Evolutionary conservation across 92 coral and sea anemone species (phyloP).

Genomic region (Chrysogorgia sp.): DNA sequence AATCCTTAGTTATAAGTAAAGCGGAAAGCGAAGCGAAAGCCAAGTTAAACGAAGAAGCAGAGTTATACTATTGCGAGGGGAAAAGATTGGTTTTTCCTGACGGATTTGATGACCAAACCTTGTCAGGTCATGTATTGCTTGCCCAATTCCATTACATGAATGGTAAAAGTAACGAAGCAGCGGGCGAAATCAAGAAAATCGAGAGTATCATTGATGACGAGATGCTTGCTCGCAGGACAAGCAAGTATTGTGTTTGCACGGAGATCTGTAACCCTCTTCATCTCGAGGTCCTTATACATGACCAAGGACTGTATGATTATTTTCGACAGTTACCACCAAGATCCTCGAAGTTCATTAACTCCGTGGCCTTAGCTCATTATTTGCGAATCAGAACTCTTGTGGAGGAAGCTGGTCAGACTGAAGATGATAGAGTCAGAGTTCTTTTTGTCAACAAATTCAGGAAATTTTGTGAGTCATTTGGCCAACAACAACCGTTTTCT

Average conservation of each 20-base stretch:
- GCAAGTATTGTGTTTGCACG: slow-evolving; percentile 30
- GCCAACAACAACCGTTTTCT: not conserved
- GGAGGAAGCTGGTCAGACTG: not conserved
- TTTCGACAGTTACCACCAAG: not conserved
- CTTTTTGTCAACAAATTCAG: not conserved
- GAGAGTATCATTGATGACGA: not conserved
- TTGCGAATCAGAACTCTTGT: not conserved
- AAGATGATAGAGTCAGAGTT: not conserved
- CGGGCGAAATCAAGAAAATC: not conserved
- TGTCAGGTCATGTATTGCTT: slow-evolving; percentile 21
- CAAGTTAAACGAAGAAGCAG: slow-evolving; percentile 15
- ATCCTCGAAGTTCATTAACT: slow-evolving; percentile 30
- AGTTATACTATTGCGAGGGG: slow-evolving; percentile 12
- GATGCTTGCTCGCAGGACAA: slow-evolving; percentile 3
- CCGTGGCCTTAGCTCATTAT: slow-evolving; percentile 38
- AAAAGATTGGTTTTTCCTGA: slow-evolving; percentile 28
- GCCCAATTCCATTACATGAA: slow-evolving; percentile 43
- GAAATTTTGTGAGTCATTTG: slow-evolving; percentile 4
- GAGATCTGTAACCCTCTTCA: slow-evolving; percentile 36
- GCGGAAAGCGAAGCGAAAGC: not conserved
- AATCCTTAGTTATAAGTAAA: not conserved
- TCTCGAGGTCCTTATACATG: slow-evolving; percentile 14
- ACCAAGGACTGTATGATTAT: slow-evolving; percentile 17
- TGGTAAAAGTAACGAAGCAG: slow-evolving; percentile 7
- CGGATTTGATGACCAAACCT: slow-evolving; percentile 40